phyloP scores from a whole-genome alignment of 2,113 vertebrate species.

The Pelusios castaneus region DNA sequence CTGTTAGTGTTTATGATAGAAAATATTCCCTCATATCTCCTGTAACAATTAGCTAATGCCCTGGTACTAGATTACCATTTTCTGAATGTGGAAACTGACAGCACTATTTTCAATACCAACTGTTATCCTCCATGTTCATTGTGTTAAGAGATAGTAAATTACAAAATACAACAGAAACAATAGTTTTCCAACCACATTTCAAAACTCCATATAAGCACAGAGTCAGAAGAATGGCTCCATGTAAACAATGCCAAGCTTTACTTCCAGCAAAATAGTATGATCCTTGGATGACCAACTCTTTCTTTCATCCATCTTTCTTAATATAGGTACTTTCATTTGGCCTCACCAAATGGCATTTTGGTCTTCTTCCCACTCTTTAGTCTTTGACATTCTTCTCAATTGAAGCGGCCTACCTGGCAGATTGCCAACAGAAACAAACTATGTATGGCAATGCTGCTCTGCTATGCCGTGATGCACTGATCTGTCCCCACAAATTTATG shows the following conservation, averaged over 20 bases:
- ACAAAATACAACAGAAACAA: not conserved
- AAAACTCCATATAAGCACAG: not conserved
- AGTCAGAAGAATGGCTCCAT: not conserved
- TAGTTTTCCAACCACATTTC: not conserved
- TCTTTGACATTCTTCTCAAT: not conserved
- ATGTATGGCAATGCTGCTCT: not conserved
- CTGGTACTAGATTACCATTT: not conserved
- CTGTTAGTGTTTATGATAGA: not conserved
- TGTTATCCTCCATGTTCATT: not conserved
- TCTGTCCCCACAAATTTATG: not conserved
- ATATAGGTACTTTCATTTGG: not conserved
- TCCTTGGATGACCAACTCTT: not conserved
- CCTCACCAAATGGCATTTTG: not conserved
- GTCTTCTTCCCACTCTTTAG: not conserved
- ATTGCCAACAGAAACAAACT: not conserved
- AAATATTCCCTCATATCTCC: not conserved
- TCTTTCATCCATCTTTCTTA: not conserved
- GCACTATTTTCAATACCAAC: not conserved
- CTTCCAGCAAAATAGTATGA: not conserved
- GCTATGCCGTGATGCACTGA: not conserved
- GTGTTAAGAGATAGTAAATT: not conserved
- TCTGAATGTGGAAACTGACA: not conserved
- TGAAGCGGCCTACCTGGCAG: not conserved
- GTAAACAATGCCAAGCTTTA: not conserved
- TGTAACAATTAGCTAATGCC: not conserved